Conservation (phyloP, 2,113 vertebrate genomes). For the Gasterosteus nipponicus region DNA sequence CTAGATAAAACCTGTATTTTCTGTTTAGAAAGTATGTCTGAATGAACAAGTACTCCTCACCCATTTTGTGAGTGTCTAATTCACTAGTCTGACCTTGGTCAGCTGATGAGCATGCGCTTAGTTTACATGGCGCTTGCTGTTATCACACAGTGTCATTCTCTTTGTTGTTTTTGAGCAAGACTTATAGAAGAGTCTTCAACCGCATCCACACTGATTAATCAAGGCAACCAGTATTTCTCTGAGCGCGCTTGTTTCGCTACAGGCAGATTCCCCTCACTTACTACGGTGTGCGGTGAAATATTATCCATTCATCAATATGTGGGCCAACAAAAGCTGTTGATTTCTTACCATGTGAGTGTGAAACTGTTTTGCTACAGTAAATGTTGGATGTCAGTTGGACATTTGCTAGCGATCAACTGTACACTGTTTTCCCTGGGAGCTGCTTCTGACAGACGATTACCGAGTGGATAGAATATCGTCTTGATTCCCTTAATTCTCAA, state of each 20-base stretch:
- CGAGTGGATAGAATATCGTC: not conserved
- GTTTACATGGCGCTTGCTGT: not conserved
- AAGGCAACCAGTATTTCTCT: not conserved
- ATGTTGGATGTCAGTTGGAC: not conserved
- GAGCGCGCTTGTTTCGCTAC: not conserved
- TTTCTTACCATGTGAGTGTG: not conserved
- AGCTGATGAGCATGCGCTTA: not conserved
- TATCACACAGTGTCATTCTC: not conserved
- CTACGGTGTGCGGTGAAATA: not conserved
- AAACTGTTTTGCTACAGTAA: not conserved
- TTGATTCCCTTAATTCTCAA: not conserved
- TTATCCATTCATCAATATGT: not conserved
- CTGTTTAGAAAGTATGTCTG: not conserved
- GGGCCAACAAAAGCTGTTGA: not conserved
- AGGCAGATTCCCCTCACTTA: not conserved
- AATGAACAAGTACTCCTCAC: not conserved
- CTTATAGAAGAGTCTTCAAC: not conserved
- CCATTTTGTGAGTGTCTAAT: not conserved
- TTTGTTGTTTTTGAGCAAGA: not conserved
- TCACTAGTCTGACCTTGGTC: not conserved
- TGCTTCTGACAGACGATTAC: not conserved
- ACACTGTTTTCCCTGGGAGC: not conserved
- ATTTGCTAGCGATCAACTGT: not conserved
- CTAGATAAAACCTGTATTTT: not conserved
- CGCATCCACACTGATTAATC: not conserved